phyloP scores from a whole-genome alignment of 1,140 invertebrate species.

The Euborellia annulipes region DNA sequence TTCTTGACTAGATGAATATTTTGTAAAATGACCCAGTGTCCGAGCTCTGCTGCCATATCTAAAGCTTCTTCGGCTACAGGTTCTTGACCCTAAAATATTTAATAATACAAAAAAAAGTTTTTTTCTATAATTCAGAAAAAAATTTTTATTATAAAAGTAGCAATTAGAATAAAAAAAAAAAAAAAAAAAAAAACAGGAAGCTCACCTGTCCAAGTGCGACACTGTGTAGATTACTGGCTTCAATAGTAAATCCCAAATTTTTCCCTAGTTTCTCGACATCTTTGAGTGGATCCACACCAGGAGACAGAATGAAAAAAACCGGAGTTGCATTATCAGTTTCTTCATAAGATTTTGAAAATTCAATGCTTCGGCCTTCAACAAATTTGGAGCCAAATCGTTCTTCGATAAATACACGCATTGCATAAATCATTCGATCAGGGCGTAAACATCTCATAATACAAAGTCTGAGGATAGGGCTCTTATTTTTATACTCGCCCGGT shows the following conservation, averaged over 20 bases:
- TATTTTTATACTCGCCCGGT: slow-evolving; percentile 94
- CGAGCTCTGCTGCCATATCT: slow-evolving; percentile 52
- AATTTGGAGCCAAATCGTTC: slow-evolving; percentile 77
- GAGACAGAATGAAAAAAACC: slow-evolving; percentile 87
- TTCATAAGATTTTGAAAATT: slow-evolving; percentile 72
- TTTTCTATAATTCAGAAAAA: too few relatives aligned
- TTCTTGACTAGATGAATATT: slow-evolving; percentile 84
- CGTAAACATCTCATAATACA: slow-evolving; percentile 70
- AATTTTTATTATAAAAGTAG: too few relatives aligned
- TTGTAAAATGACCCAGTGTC: slow-evolving; percentile 86
- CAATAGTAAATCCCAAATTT: slow-evolving; percentile 62
- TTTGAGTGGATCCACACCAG: slow-evolving; percentile 84
- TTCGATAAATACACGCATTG: slow-evolving; percentile 62
- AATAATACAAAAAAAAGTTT: too few relatives aligned
- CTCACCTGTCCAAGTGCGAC: slow-evolving; percentile 69
- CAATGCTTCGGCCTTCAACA: slow-evolving; percentile 55
- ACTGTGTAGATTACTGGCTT: slow-evolving; percentile 76
- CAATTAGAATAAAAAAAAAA: too few relatives aligned
- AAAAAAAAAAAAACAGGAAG: too few relatives aligned
- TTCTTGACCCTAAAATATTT: slow-evolving; percentile 61
- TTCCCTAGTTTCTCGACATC: slow-evolving; percentile 69
- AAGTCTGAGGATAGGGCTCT: slow-evolving; percentile 67
- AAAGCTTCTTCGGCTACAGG: slow-evolving; percentile 75
- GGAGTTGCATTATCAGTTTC: slow-evolving; percentile 73
- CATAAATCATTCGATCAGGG: slow-evolving; percentile 46